Conservation (phyloP, 2,888 invertebrate species). For the Tenthredo amoena region DNA sequence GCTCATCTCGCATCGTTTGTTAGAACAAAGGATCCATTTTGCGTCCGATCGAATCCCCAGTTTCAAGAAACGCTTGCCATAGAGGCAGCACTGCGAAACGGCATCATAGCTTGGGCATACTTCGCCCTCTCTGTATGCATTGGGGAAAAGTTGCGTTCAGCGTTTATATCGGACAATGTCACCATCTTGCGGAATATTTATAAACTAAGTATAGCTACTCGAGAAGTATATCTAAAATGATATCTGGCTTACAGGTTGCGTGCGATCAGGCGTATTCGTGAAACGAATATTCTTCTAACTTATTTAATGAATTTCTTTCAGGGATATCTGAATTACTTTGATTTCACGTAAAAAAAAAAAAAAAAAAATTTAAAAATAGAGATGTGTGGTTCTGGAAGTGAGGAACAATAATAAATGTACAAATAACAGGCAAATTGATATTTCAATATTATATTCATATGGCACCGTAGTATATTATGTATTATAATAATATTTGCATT, state of each 20-base stretch:
- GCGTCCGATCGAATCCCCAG: neutral
- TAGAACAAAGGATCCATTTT: neutral
- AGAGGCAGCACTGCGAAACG: neutral
- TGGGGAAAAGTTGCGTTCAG: neutral
- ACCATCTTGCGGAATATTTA: slow-evolving; percentile 2
- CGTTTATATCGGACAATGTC: neutral
- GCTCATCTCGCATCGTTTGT: neutral
- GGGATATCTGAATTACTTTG: neutral
- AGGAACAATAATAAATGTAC: neutral
- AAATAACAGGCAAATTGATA: neutral
- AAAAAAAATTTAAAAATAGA: neutral
- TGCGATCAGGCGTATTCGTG: neutral
- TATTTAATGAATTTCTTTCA: neutral
- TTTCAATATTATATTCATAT: slow-evolving; percentile 24
- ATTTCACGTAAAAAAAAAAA: neutral
- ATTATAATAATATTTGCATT: neutral
- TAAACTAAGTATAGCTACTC: neutral
- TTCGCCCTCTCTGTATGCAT: neutral
- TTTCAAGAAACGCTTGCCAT: neutral
- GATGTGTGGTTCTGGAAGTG: neutral
- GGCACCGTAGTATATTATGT: neutral
- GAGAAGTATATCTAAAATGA: too few relatives aligned
- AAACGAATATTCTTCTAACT: too few relatives aligned
- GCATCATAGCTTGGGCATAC: neutral
- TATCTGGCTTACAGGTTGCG: neutral